These are phyloP conservation scores for Pandemis cinnamomeana DNA, from an alignment of 2,888 invertebrate genomes.

Conservation along the genomic window DNA sequence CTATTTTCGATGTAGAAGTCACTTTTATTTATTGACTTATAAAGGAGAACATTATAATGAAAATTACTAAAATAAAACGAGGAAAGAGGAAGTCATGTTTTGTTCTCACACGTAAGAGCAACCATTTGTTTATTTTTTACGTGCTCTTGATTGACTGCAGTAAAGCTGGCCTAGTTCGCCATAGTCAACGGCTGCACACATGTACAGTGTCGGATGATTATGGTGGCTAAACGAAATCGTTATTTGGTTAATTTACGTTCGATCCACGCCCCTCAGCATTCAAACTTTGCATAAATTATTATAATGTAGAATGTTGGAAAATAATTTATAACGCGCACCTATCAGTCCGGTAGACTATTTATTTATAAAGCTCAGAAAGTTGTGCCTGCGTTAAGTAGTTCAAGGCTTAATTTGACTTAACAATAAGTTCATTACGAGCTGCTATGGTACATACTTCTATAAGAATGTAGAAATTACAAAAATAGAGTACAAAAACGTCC, in stretches of 20 bases:
- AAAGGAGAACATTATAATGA: no score
- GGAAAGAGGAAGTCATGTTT: constrained; percentile 31
- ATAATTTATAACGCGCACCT: constrained; percentile 4
- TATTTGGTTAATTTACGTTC: constrained; percentile 12
- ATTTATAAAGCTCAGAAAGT: constrained; percentile 25
- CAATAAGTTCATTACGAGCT: constrained; percentile 13
- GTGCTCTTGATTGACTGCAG: constrained; percentile 69
- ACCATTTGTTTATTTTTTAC: constrained; percentile 67
- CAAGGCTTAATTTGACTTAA: constrained; percentile 30
- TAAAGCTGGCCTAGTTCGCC: constrained; percentile 65
- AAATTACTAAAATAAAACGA: background rate
- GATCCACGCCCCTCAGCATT: constrained; percentile 9
- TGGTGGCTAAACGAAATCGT: constrained; percentile 1
- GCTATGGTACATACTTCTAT: no score
- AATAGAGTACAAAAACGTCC: background rate
- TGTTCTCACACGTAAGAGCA: constrained; percentile 34
- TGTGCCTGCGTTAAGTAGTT: constrained; percentile 29
- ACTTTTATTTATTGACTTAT: no score
- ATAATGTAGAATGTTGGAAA: background rate
- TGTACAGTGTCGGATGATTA: constrained; percentile 53
- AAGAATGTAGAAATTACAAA: background rate
- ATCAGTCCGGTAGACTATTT: background rate
- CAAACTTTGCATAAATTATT: background rate
- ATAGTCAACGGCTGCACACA: constrained; percentile 56
- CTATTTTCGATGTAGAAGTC: background rate